phyloP scores from a whole-genome alignment of 2,888 invertebrate genomes.

The Stictocephala bisonia region DNA sequence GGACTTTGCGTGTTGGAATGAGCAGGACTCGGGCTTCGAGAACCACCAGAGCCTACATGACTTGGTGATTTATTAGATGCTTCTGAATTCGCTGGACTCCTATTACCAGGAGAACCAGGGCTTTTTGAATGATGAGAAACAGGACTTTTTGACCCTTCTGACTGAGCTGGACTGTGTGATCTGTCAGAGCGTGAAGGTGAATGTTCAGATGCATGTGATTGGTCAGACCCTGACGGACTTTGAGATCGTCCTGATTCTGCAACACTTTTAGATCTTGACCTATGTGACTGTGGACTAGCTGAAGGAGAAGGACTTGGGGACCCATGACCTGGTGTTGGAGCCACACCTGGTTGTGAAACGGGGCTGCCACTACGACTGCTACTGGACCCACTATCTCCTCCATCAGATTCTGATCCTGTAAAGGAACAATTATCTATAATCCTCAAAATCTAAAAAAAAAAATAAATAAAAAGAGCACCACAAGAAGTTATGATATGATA shows the following conservation, averaged over 20 bases:
- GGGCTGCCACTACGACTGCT: conserved; percentile 66
- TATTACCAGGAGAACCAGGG: conserved; percentile 50
- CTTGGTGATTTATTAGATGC: conserved; percentile 52
- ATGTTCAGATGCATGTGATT: conserved; percentile 57
- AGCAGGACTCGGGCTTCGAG: conserved; percentile 62
- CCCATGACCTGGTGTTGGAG: conserved; percentile 63
- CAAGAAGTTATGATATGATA: no score
- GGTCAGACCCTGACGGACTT: conserved; percentile 45
- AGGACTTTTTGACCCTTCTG: conserved; percentile 22
- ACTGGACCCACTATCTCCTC: conserved; percentile 63
- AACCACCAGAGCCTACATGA: conserved; percentile 56
- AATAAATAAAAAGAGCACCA: no score
- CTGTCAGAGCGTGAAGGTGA: conserved; percentile 57
- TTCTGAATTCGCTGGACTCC: conserved; percentile 53
- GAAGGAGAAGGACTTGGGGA: conserved; percentile 59
- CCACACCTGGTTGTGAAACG: conserved; percentile 63
- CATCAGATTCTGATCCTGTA: conserved; percentile 66
- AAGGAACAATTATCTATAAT: no score
- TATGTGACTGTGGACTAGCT: conserved; percentile 35
- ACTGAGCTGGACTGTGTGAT: conserved; percentile 60
- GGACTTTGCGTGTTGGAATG: conserved; percentile 61
- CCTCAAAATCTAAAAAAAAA: no score
- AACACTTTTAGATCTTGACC: conserved; percentile 40
- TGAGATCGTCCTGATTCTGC: conserved; percentile 51
- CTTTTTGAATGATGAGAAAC: conserved; percentile 52